These are phyloP conservation scores for Montipora capricornis DNA, from an alignment of 64 coral and sea anemone species.

Conservation along the genomic window DNA sequence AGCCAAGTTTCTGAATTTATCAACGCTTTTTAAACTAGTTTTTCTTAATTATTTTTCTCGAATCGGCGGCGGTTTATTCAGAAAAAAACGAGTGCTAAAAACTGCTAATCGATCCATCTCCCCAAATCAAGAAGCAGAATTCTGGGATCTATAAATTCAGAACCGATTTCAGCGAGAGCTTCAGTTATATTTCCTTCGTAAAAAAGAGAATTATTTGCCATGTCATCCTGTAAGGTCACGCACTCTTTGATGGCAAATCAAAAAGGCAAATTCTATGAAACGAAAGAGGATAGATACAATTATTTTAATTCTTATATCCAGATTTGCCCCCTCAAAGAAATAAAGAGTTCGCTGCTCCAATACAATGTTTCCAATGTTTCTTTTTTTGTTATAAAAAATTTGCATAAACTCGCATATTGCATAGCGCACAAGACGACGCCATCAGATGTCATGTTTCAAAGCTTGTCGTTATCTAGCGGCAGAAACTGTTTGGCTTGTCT, in stretches of 20 bases:
- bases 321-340: constrained; percentile 1
- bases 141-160: neutral
- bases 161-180: neutral
- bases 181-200: neutral
- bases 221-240: neutral
- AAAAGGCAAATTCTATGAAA: neutral
- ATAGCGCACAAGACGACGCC: neutral
- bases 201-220: neutral
- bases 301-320: neutral
- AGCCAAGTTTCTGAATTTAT: neutral
- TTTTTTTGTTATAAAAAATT: neutral
- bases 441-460: neutral
- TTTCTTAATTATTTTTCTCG: neutral
- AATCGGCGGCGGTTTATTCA: neutral
- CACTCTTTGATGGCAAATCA: neutral
- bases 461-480: neutral
- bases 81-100: neutral
- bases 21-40: neutral
- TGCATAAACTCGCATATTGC: neutral
- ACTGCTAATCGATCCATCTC: neutral
- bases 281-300: neutral
- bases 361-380: neutral
- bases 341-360: neutral
- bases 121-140: neutral
- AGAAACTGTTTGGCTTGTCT: constrained; percentile 1